A percentile compares a stretch with the other conserved stretches of the same genome.
Evolutionary conservation across 2,888 invertebrate species (phyloP).

Genomic region (Cryptus viduatorius): DNA sequence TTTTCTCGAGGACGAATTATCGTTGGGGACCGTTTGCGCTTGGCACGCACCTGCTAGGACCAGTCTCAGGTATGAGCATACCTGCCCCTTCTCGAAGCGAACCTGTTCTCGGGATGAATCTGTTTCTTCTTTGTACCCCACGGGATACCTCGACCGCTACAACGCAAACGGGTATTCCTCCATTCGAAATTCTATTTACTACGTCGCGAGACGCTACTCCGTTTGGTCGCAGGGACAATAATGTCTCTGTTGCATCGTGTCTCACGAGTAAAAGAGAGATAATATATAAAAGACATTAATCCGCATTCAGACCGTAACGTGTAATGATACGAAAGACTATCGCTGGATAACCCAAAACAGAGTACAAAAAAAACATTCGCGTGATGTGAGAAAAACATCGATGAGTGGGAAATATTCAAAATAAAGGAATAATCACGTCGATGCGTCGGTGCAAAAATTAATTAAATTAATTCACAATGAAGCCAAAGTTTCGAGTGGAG

Average conservation of each 20-base stretch:
- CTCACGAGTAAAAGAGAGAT: neutral
- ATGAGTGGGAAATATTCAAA: neutral
- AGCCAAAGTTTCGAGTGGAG: slow-evolving; percentile 76
- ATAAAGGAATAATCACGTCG: slow-evolving; percentile 14
- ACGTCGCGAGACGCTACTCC: slow-evolving; percentile 53
- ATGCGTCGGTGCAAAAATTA: neutral
- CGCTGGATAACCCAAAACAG: neutral
- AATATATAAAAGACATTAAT: neutral
- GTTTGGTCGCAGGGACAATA: slow-evolving; percentile 55
- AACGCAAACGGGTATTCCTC: slow-evolving; percentile 17
- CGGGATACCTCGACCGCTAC: slow-evolving; percentile 57
- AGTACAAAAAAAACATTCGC: neutral
- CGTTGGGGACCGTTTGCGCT: slow-evolving; percentile 34
- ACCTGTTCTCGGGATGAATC: slow-evolving; percentile 65
- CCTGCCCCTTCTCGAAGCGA: slow-evolving; percentile 65
- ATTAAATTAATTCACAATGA: slow-evolving; percentile 38
- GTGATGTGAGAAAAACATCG: neutral
- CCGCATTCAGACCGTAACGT: neutral
- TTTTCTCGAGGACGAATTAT: slow-evolving; percentile 5
- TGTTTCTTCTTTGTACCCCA: slow-evolving; percentile 52
- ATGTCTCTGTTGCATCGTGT: slow-evolving; percentile 36
- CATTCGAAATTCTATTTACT: slow-evolving; percentile 38
- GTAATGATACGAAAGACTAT: neutral
- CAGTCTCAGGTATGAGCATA: slow-evolving; percentile 67
- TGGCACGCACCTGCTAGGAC: slow-evolving; percentile 49